Evolutionary conservation across 2,888 invertebrate genomes (phyloP), one percentile per base, ranked within the genome.

Genomic region (Drosophila kuntzei): DNA sequence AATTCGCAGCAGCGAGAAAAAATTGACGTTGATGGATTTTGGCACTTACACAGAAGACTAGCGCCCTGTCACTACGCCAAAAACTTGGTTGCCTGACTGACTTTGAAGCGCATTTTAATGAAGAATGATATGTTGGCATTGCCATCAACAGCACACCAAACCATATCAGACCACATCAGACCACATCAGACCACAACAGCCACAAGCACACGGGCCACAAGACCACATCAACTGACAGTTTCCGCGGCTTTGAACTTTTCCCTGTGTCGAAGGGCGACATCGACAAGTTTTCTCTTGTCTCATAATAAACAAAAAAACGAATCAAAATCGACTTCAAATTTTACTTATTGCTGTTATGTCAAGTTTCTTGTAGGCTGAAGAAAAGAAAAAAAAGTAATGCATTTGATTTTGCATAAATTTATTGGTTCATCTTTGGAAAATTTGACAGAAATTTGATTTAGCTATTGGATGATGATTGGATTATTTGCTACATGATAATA

Each of bases 21-120:
- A 87, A 90, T 85, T 90, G 90, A 90, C 90, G 85, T 90, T 90
- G 89, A 90, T 90, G 89, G 89, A 90, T 90, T 90, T 90, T 89
- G 89, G 88, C 90, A 90, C 90, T 90, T 90, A 87, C 90, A 90
- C 79, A 84, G 89, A 71, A 76, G 79, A 78, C 76, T 78, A 76
- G 79, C 78, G 74, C 74, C 76, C 83, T 85, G 86, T 82, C 88
- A 88, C 74, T 80, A 71, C 62, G 59, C 66, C 68, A 76, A 80
- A 74, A 78, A 78, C 76, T 78, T 75, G 57, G 49, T 61, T 67
- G 72, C 67, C 46, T 57, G 69, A 68, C 84, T 88, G 88, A 88
- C 83, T 87, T 83, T 81, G 87, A 88, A 88, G 89, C 87, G 89
- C 73, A 87, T 81, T 87, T 86, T 87, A 87, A 87, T 87, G 87